These are phyloP conservation scores for Grantiella picta DNA, from an alignment of 2,113 vertebrate species.

Conservation along the genomic window DNA sequence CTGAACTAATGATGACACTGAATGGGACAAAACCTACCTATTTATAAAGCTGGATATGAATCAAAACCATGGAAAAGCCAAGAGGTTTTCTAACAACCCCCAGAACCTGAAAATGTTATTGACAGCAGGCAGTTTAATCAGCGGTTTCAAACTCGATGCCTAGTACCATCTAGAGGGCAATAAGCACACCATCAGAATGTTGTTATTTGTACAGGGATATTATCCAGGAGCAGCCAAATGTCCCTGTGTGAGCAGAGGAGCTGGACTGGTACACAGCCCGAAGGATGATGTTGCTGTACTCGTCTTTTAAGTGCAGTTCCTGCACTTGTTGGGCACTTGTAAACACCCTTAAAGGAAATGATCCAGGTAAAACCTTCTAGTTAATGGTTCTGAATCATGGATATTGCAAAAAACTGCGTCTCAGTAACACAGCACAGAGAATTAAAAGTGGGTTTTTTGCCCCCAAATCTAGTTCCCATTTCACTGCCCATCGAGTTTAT, in stretches of 20 bases:
- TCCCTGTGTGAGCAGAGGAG: not conserved
- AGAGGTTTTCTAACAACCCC: not conserved
- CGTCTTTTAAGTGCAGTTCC: not conserved
- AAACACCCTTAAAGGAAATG: not conserved
- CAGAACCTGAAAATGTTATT: not conserved
- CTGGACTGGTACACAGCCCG: accelerated
- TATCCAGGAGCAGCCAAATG: not conserved
- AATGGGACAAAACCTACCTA: not conserved
- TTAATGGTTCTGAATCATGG: not conserved
- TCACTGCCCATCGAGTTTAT: not conserved
- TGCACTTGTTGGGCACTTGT: not conserved
- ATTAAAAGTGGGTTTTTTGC: not conserved
- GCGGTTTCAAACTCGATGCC: not conserved
- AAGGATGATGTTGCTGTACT: not conserved
- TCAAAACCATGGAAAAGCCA: not conserved
- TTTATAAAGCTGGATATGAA: conserved; percentile 8
- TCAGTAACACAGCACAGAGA: not conserved
- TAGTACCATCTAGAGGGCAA: conserved; percentile 47
- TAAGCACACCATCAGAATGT: not conserved
- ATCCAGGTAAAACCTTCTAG: not conserved
- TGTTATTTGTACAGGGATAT: not conserved
- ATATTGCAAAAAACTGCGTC: not conserved
- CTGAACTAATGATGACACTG: not conserved
- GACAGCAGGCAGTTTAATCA: not conserved
- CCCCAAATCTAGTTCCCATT: not conserved